Percentiles rank a stretch among this genome's conserved stretches.
phyloP scores from a whole-genome alignment of 2,797 vertebrate genomes.

The Lagodon rhomboides region DNA sequence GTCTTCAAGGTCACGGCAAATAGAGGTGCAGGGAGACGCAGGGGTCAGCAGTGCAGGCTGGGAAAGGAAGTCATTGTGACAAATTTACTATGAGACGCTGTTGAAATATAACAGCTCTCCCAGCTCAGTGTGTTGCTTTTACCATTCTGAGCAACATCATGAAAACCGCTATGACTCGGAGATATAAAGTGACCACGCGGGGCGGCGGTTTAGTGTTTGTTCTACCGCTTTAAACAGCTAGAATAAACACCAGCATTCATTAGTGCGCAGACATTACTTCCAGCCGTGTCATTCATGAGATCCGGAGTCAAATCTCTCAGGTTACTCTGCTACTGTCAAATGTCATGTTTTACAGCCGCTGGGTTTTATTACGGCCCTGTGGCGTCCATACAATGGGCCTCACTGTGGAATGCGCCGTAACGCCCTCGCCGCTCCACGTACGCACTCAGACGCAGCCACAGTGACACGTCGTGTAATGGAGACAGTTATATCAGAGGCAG shows the following conservation, averaged over 20 bases:
- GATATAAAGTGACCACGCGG: slow-evolving; percentile 58
- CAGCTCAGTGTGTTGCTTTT: slow-evolving; percentile 31
- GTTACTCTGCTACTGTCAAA: slow-evolving; percentile 77
- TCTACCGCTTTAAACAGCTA: slow-evolving; percentile 59
- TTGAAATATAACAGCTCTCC: slow-evolving; percentile 46
- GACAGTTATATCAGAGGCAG: slow-evolving; percentile 68
- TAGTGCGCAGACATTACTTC: slow-evolving; percentile 62
- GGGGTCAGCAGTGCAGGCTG: slow-evolving; percentile 58
- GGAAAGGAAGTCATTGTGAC: slow-evolving; percentile 65
- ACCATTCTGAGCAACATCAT: slow-evolving; percentile 39
- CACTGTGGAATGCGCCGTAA: slow-evolving; percentile 66
- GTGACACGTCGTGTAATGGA: slow-evolving; percentile 71
- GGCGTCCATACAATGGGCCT: slow-evolving; percentile 68
- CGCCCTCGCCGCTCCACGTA: slow-evolving; percentile 23
- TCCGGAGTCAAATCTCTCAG: slow-evolving; percentile 73
- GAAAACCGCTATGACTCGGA: slow-evolving; percentile 37
- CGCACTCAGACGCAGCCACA: slow-evolving; percentile 19
- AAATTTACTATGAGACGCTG: slow-evolving; percentile 43
- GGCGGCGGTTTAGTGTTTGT: slow-evolving; percentile 54
- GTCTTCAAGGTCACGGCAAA: slow-evolving; percentile 66
- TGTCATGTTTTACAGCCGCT: slow-evolving; percentile 74
- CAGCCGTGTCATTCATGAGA: slow-evolving; percentile 61
- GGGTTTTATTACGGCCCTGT: slow-evolving; percentile 71
- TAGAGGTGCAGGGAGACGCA: slow-evolving; percentile 47
- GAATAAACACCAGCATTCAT: slow-evolving; percentile 69